phyloP scores from a whole-genome alignment of 2,113 vertebrate genomes.

The Triplophysa tibetana region DNA sequence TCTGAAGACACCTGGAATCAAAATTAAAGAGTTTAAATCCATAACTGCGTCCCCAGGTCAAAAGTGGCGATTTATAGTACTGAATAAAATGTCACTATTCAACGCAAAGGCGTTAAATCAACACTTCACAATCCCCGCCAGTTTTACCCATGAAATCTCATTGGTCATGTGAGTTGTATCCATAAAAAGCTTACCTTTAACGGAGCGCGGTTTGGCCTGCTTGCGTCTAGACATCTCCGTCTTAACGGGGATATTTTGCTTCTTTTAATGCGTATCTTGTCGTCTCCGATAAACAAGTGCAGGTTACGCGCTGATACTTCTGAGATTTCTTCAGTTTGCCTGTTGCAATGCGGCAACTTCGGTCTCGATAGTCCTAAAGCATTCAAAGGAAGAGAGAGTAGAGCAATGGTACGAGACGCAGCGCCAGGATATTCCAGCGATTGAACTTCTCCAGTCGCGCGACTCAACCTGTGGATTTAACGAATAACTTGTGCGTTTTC shows the following conservation, averaged over 20 bases:
- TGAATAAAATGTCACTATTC: neutral
- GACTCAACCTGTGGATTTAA: constrained; percentile 73
- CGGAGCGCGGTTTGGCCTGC: constrained; percentile 96
- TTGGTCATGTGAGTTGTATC: constrained; percentile 69
- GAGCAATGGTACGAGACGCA: constrained; percentile 24
- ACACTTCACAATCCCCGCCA: constrained; percentile 69
- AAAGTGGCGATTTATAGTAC: neutral
- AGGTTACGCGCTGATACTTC: constrained; percentile 56
- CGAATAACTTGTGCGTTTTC: constrained; percentile 60
- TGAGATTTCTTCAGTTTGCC: constrained; percentile 75
- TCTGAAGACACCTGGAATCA: constrained; percentile 10
- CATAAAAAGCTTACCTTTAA: constrained; percentile 87
- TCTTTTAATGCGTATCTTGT: constrained; percentile 63
- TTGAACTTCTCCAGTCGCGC: constrained; percentile 49
- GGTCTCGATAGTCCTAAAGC: constrained; percentile 56
- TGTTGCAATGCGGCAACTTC: constrained; percentile 96
- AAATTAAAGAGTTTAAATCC: constrained; percentile 1
- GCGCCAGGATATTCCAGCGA: constrained; percentile 48
- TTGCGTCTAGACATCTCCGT: constrained; percentile 94
- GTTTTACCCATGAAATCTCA: constrained; percentile 74
- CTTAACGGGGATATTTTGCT: constrained; percentile 51
- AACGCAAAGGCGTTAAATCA: constrained; percentile 37
- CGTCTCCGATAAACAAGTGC: constrained; percentile 68
- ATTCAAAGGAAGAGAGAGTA: constrained; percentile 41
- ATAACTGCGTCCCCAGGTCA: neutral